These are phyloP conservation scores for Laspeyria flexula DNA, from an alignment of 2,888 invertebrate species.

Conservation along the genomic window DNA sequence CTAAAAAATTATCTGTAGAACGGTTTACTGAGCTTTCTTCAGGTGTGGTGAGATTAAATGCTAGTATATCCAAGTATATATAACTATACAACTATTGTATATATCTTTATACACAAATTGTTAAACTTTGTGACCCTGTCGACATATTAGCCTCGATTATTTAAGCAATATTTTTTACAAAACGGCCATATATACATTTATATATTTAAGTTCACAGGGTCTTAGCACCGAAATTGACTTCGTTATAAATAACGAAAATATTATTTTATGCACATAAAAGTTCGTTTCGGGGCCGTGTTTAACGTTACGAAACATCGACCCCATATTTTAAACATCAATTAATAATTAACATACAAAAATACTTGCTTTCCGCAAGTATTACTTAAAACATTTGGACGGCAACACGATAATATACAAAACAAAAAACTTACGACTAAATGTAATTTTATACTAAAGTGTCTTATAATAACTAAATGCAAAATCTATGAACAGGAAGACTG, in stretches of 20 bases:
- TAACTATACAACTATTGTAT: slow-evolving; percentile 61
- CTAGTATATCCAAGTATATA: slow-evolving; percentile 54
- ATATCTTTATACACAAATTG: slow-evolving; percentile 64
- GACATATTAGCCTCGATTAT: slow-evolving; percentile 74
- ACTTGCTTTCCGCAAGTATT: slow-evolving; percentile 33
- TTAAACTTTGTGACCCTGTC: slow-evolving; percentile 79
- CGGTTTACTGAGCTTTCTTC: slow-evolving; percentile 80
- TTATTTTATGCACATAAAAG: slow-evolving; percentile 33
- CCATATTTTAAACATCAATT: slow-evolving; percentile 20
- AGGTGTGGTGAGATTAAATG: slow-evolving; percentile 83
- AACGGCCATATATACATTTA: slow-evolving; percentile 56
- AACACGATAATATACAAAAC: slow-evolving; percentile 66
- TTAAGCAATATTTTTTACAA: slow-evolving; percentile 61
- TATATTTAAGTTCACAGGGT: slow-evolving; percentile 61
- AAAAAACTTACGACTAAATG: slow-evolving; percentile 49
- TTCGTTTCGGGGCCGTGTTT: slow-evolving; percentile 17
- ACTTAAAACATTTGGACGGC: slow-evolving; percentile 74
- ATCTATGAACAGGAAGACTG: slow-evolving; percentile 80
- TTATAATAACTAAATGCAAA: slow-evolving; percentile 82
- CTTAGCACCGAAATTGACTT: slow-evolving; percentile 72
- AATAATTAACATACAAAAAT: slow-evolving; percentile 34
- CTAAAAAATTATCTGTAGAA: slow-evolving; percentile 47
- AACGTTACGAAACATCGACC: slow-evolving; percentile 24
- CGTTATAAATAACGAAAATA: slow-evolving; percentile 38
- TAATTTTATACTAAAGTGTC: slow-evolving; percentile 58